Percentiles rank a stretch among this genome's conserved stretches.
These are phyloP conservation scores for Peucedramus taeniatus DNA, from an alignment of 2,113 vertebrate species.

Conservation along the genomic window DNA sequence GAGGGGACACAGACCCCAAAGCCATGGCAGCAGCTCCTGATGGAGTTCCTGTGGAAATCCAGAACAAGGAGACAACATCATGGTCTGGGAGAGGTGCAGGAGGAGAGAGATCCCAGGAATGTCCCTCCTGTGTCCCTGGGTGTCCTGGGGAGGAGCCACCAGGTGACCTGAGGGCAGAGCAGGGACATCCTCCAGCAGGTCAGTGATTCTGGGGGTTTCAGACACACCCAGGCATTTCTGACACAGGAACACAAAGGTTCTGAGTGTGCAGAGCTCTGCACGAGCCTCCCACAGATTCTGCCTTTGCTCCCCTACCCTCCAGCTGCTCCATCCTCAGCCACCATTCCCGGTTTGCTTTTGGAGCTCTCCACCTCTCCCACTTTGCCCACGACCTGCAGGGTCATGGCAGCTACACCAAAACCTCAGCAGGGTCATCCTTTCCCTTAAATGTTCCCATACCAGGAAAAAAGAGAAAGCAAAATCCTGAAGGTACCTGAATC, in stretches of 20 bases:
- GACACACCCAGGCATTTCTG: neutral
- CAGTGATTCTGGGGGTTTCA: neutral
- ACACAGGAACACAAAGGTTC: neutral
- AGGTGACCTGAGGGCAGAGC: neutral
- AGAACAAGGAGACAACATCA: fast-evolving
- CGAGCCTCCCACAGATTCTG: neutral
- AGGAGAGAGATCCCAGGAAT: neutral
- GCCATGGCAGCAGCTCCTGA: fast-evolving
- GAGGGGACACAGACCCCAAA: neutral
- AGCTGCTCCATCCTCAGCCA: neutral
- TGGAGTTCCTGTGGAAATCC: neutral
- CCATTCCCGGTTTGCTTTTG: neutral
- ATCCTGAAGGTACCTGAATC: neutral
- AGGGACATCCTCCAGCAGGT: neutral
- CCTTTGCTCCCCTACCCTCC: neutral
- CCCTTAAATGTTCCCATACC: neutral
- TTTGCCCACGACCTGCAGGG: neutral
- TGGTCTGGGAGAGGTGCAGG: neutral
- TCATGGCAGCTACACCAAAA: neutral
- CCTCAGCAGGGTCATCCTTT: neutral
- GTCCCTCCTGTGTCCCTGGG: neutral
- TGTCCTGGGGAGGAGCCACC: neutral
- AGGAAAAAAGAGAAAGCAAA: neutral
- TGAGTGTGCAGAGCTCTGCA: neutral
- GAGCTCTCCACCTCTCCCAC: neutral